Percentiles rank a stretch among this genome's conserved stretches.
These are phyloP conservation scores for Malacosoma neustria DNA, from an alignment of 2,888 invertebrate genomes.

Conservation along the genomic window DNA sequence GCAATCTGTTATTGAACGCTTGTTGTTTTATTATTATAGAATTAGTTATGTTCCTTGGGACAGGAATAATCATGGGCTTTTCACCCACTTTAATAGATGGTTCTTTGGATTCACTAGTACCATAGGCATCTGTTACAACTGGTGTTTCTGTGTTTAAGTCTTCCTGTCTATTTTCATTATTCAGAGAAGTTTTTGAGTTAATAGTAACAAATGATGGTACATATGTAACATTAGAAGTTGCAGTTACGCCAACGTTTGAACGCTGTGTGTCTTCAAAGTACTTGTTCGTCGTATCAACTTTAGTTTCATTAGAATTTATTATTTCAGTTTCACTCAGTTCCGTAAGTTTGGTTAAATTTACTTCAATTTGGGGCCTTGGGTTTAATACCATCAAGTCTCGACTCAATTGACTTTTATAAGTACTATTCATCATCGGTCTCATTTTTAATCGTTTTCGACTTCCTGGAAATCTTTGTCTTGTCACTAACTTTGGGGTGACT, in stretches of 20 bases:
- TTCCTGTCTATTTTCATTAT: slow-evolving; percentile 4
- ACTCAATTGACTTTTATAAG: slow-evolving; percentile 43
- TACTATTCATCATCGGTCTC: slow-evolving; percentile 39
- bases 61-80: slow-evolving; percentile 22
- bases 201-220: background rate
- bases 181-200: background rate
- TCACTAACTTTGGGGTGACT: slow-evolving; percentile 17
- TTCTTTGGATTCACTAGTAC: slow-evolving; percentile 20
- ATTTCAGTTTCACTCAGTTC: slow-evolving; percentile 40
- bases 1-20: slow-evolving; percentile 46
- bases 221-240: background rate
- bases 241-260: background rate
- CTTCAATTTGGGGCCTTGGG: slow-evolving; percentile 19
- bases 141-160: slow-evolving; percentile 7
- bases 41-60: slow-evolving; percentile 27
- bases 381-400: slow-evolving; percentile 48
- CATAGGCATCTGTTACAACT: slow-evolving; percentile 15
- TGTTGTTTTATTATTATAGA: slow-evolving; percentile 39
- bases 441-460: slow-evolving; percentile 46
- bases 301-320: slow-evolving; percentile 4
- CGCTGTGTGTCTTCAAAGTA: too few species aligned
- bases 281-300: too few species aligned
- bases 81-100: slow-evolving; percentile 19
- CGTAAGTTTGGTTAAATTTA: slow-evolving; percentile 40
- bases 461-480: slow-evolving; percentile 33